Base-by-base conservation (phyloP, 2,888 invertebrate species). In the Lissonota sp. region DNA sequence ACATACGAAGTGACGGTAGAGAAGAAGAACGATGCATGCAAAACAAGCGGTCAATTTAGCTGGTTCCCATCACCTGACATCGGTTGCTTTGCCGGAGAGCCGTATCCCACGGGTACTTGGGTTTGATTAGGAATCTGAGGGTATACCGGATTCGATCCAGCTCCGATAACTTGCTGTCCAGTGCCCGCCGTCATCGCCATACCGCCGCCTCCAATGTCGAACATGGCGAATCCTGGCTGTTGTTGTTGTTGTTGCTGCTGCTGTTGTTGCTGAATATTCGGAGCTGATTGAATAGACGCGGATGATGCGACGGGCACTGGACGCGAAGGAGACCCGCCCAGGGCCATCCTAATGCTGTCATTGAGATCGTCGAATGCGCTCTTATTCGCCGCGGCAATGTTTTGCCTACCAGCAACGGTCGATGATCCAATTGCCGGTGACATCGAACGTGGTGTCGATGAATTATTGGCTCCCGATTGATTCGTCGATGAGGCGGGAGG, bases 311-410 rank as follows among this genome's bases (percentile, higher is more conserved):
- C 80, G 67, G 90, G 90, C 79, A 90, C 85, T 80, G 91, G 87
- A 76, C 92, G 90, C 64, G 91, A 91, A 66, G 95, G 95, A 71
- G 95, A 95, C 79, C 95, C 95, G 66, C 95, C 95, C 88, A 96
- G 94, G 66, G 95, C 95, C 94, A 95, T 94, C 78, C 95, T 93
- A 93, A 96, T 95, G 75, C 94, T 95, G 88, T 95, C 95, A 88
- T 95, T 95, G 84, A 96, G 94, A 87, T 95, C 95, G 89, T 95
- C 95, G 91, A 95, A 94, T 46, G 95, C 95, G 86, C 95, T 95
- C 88, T 95, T 95, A 72, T 93, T 93, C 81, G 93, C 93, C 82
- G 93, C 92, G 94, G 93, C 75, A 93, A 94, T 63, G 94, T 94
- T 60, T 64, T 94, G 93, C 16, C 92, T 94, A 66, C 94, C 94